Evolutionary conservation across 2,113 vertebrate genomes (phyloP).

Genomic region (Chroicocephalus ridibundus): DNA sequence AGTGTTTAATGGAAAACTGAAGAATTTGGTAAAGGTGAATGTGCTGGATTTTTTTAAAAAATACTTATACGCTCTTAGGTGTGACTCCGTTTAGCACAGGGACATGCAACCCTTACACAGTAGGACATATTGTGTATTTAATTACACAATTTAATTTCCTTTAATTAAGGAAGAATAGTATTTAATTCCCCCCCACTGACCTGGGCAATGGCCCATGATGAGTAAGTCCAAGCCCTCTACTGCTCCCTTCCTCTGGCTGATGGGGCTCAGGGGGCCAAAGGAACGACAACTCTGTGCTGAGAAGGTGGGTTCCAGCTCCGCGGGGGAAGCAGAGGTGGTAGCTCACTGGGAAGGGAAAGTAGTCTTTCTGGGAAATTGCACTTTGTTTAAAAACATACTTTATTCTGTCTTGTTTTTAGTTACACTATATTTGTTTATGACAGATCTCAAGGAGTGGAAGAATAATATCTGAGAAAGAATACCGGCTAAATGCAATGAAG

Average conservation of each 20-base stretch:
- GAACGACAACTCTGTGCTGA: not conserved
- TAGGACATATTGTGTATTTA: not conserved
- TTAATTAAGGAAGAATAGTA: too few relatives aligned
- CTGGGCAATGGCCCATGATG: not conserved
- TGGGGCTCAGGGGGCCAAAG: not conserved
- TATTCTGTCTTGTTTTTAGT: not conserved
- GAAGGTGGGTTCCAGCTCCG: not conserved
- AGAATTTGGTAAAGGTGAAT: not conserved
- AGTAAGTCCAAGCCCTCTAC: not conserved
- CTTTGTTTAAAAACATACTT: not conserved
- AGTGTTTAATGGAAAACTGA: not conserved
- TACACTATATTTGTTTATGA: not conserved
- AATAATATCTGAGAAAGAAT: constrained; percentile 92
- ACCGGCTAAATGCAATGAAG: constrained; percentile 79
- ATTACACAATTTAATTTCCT: too few relatives aligned
- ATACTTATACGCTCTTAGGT: not conserved
- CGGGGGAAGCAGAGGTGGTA: not conserved
- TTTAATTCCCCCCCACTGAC: not conserved
- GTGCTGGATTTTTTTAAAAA: not conserved
- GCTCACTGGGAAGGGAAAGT: not conserved
- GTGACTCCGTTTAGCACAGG: not conserved
- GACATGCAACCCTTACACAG: not conserved
- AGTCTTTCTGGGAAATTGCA: not conserved
- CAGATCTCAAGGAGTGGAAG: constrained; percentile 91
- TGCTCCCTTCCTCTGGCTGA: not conserved